These are phyloP conservation scores for Chiloscyllium punctatum DNA, from an alignment of 2,797 vertebrate genomes.

Conservation along the genomic window DNA sequence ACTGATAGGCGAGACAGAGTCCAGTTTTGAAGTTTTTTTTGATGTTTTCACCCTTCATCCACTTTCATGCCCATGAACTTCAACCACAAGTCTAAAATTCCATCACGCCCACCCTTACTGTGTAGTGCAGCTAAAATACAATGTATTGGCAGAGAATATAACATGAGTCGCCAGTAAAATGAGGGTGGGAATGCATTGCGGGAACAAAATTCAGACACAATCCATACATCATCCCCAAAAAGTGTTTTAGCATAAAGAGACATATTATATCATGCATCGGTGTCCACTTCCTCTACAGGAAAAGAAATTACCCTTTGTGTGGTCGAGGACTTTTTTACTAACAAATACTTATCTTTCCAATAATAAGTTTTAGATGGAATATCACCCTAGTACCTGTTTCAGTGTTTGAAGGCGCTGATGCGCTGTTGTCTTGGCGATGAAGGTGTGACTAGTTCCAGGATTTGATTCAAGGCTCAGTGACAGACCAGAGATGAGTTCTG, in stretches of 20 bases:
- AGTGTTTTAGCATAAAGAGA: no score
- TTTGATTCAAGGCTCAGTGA: constrained; percentile 82
- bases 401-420: constrained; percentile 76
- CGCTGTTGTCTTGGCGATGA: constrained; percentile 81
- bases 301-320: not conserved
- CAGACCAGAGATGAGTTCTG: constrained; percentile 82
- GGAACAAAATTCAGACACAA: not conserved
- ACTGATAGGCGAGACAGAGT: no score
- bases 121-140: not conserved
- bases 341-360: not conserved
- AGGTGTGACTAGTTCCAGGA: constrained; percentile 90
- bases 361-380: not conserved
- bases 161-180: not conserved
- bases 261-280: not conserved
- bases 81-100: not conserved
- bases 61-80: not conserved
- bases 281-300: not conserved
- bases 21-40: no score
- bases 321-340: not conserved
- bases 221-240: not conserved
- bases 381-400: constrained; percentile 75
- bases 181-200: not conserved
- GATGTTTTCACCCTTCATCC: not conserved
- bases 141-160: not conserved
- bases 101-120: not conserved